Evolutionary conservation across 1,140 invertebrate species (phyloP).

Genomic region (Aphidius ervi): DNA sequence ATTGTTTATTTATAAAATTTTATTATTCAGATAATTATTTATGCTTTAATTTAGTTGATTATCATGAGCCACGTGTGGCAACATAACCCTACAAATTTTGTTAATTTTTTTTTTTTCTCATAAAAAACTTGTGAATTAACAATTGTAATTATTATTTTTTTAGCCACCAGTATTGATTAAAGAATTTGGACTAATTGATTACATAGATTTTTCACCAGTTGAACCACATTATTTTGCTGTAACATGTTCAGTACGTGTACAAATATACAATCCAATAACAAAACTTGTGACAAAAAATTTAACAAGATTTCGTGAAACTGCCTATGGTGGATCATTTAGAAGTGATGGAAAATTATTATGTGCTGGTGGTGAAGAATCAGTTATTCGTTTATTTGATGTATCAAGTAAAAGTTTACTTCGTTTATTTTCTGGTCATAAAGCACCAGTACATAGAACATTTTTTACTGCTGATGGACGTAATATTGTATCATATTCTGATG

Average conservation of each 20-base stretch:
- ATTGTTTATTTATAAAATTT: constrained; percentile 8
- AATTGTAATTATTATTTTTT: constrained; percentile 41
- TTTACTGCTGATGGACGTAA: constrained; percentile 77
- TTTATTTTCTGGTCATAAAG: constrained; percentile 52
- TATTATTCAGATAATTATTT: not conserved
- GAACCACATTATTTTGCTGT: constrained; percentile 87
- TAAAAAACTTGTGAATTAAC: not conserved
- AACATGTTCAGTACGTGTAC: constrained; percentile 84
- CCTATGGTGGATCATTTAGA: constrained; percentile 82
- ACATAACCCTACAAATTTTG: constrained; percentile 27
- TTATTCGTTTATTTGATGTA: constrained; percentile 85
- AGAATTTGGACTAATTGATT: constrained; percentile 87
- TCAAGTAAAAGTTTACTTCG: constrained; percentile 72
- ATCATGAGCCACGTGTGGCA: constrained; percentile 20
- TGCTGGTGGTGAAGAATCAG: constrained; percentile 84
- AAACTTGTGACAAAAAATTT: constrained; percentile 81
- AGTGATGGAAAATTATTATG: constrained; percentile 80
- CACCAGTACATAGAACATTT: constrained; percentile 73
- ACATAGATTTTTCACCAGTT: constrained; percentile 83
- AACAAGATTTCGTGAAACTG: constrained; percentile 79
- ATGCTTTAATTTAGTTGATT: not conserved
- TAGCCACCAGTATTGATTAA: constrained; percentile 84
- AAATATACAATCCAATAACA: constrained; percentile 87
- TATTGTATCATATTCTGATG: constrained; percentile 89
- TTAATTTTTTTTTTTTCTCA: constrained; percentile 6